Percentiles rank a stretch among this genome's conserved stretches.
phyloP scores from a whole-genome alignment of 2,888 invertebrate species.

The Cremastobaeus sp. region DNA sequence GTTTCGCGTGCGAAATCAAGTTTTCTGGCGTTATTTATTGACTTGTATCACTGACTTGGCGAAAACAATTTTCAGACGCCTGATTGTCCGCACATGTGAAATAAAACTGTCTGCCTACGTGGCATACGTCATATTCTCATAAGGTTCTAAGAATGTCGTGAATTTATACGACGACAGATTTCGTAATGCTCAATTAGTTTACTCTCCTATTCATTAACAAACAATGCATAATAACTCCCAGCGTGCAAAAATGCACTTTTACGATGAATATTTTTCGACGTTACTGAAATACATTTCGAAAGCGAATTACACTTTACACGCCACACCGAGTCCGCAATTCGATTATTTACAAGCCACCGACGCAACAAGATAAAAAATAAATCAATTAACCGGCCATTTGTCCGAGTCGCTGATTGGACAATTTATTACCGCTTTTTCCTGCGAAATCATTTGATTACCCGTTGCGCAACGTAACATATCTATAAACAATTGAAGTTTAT shows the following conservation, averaged over 20 bases:
- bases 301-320: conserved; percentile 25
- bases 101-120: conserved; percentile 14
- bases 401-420: background rate
- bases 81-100: conserved; percentile 19
- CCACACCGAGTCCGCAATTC: no score
- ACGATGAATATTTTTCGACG: conserved; percentile 32
- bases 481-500: conserved; percentile 19
- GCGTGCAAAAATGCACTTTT: conserved; percentile 38
- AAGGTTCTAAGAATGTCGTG: conserved; percentile 29
- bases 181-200: conserved; percentile 50
- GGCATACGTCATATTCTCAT: conserved; percentile 28
- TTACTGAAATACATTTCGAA: conserved; percentile 18
- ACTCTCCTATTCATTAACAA: conserved; percentile 49
- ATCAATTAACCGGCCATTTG: no score
- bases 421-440: conserved; percentile 10
- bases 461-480: conserved; percentile 8
- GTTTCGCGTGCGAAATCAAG: no score
- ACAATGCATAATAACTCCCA: conserved; percentile 39
- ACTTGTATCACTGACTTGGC: no score
- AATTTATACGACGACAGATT: conserved; percentile 37
- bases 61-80: background rate
- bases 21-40: no score
- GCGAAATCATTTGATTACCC: conserved; percentile 21
- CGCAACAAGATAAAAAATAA: no score
- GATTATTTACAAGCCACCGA: no score